Conservation (phyloP, 2,888 invertebrate genomes). For the Eupithecia pulchellata region DNA sequence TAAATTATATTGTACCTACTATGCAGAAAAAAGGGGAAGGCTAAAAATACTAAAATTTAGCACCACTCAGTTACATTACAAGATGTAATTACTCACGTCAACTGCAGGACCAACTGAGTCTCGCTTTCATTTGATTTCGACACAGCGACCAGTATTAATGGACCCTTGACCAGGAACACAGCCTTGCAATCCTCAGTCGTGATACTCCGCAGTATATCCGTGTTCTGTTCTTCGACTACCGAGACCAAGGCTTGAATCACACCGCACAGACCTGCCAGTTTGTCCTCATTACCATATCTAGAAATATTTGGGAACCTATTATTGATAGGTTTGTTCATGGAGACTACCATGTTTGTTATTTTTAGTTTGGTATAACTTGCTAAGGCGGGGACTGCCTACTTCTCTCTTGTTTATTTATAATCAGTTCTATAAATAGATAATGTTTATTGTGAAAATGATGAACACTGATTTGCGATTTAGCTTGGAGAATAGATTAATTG, state of each 20-base stretch:
- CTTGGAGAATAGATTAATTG: too few species aligned
- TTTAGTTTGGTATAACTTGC: too few species aligned
- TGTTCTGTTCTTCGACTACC: constrained; percentile 92
- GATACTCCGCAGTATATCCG: constrained; percentile 94
- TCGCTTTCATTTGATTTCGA: constrained; percentile 93
- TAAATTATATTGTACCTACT: too few species aligned
- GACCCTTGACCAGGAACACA: constrained; percentile 95
- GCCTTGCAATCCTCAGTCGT: constrained; percentile 89
- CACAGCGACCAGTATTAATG: constrained; percentile 95
- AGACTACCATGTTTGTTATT: too few species aligned
- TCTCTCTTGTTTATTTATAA: too few species aligned
- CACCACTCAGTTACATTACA: too few species aligned
- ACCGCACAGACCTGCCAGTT: constrained; percentile 96
- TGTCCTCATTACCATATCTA: constrained; percentile 96
- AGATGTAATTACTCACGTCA: constrained; percentile 88
- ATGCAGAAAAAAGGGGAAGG: too few species aligned
- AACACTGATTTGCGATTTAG: too few species aligned
- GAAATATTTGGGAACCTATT: constrained; percentile 43
- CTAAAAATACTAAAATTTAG: too few species aligned
- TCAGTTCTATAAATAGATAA: too few species aligned
- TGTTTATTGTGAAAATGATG: too few species aligned
- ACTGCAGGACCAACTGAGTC: constrained; percentile 92
- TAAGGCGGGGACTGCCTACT: too few species aligned
- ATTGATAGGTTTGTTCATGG: constrained; percentile 1
- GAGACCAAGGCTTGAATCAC: constrained; percentile 97